Base-by-base conservation (phyloP, 2,797 vertebrate genomes). In the Ambastaia sidthimunki region DNA sequence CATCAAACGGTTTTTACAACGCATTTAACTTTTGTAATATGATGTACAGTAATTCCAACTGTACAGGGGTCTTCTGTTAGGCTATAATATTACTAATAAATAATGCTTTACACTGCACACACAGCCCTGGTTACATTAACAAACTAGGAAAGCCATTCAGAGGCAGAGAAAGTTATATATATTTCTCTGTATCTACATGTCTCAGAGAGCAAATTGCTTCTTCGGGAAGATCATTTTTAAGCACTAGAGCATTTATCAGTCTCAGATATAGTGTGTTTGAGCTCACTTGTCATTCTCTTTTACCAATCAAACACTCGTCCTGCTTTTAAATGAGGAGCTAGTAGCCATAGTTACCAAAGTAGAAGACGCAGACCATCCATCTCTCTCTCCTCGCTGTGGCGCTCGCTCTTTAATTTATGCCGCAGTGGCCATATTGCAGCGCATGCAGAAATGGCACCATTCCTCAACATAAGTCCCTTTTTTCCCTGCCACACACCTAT, bases 381-480 rank as follows among this genome's bases (percentile, higher is more conserved):
- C 91, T 91, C 90, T 91, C 90, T 72, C 85, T 66, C 80, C 76
- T 77, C 72, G 21, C 69, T 48, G 70, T 89, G 88, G 90, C 82
- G 88, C 82, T 84, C 85, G 59, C 86, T 83, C 78, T 89, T 83
- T 93, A 92, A 93, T 92, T 93, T 93, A 94, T 92, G 90, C 90
- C 44, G 86, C 85, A 87, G 84, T 54, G 83, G 84, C 72, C 85
- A 85, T 86, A 87, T 84, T 85, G 88, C 88, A 89, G 88, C 81
- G 82, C 85, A 81, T 83, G 90, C 90, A 88, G 87, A 92, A 93
- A 93, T 87, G 89, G 89, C 92, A 90, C 89, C 89, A 90, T 93
- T 88, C 82, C 90, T 91, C 86, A 89, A 87, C 69, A 80, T 89
- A 75, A 88, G 88, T 79, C 87, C 78, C 83, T 83, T 86, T 80